A percentile compares a stretch with the other conserved stretches of the same genome.
Evolutionary conservation across 2,888 invertebrate genomes (phyloP).

Genomic region (Zygothrica quintamaculata): DNA sequence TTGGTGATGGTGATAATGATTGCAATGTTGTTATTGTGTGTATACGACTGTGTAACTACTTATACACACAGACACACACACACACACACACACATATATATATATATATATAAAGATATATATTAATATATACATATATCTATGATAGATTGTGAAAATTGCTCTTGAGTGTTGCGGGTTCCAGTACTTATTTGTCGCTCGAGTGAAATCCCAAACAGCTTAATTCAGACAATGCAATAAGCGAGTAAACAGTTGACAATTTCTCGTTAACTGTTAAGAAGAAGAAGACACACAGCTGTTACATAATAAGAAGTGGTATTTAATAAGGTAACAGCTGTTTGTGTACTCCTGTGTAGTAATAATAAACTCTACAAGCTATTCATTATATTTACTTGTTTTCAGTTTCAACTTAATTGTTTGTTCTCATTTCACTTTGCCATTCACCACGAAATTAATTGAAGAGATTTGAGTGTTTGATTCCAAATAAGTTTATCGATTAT

Average conservation of each 20-base stretch:
- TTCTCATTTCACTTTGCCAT: too few relatives aligned
- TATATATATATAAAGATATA: too few relatives aligned
- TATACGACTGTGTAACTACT: slow-evolving; percentile 4
- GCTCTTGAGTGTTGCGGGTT: slow-evolving; percentile 19
- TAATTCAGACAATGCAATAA: slow-evolving; percentile 15
- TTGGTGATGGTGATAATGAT: slow-evolving; percentile 11
- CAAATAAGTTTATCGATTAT: too few relatives aligned
- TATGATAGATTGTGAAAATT: slow-evolving; percentile 21
- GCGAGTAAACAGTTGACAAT: slow-evolving; percentile 3
- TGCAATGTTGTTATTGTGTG: not conserved
- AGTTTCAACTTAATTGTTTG: too few relatives aligned
- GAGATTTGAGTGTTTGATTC: too few relatives aligned
- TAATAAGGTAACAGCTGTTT: not conserved
- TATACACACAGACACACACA: slow-evolving; percentile 6
- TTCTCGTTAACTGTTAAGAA: not conserved
- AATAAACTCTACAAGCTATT: too few relatives aligned
- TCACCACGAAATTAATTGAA: too few relatives aligned
- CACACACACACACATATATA: not conserved
- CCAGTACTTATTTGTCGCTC: slow-evolving; percentile 9
- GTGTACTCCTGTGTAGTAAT: too few relatives aligned
- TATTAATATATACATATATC: too few relatives aligned
- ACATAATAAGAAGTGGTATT: not conserved
- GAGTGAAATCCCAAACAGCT: slow-evolving; percentile 17
- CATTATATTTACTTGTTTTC: too few relatives aligned
- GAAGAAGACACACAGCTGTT: too few relatives aligned